Conservation (phyloP, 1,140 invertebrate genomes). For the Zophobas atratus region DNA sequence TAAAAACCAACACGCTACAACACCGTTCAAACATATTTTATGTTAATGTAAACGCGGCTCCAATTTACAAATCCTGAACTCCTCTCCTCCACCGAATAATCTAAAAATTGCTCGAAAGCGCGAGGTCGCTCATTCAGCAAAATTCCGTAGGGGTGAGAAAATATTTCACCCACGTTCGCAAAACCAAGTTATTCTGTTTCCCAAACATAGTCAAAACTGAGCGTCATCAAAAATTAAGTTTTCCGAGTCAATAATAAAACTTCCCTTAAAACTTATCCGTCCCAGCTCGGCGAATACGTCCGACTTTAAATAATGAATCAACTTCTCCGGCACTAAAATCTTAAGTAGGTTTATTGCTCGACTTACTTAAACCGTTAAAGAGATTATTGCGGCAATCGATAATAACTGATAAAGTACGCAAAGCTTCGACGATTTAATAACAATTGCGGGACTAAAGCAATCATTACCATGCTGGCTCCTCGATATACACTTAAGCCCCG, state of each 20-base stretch:
- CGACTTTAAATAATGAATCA: not conserved
- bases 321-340: not conserved
- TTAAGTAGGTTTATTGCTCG: not conserved
- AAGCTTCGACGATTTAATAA: not conserved
- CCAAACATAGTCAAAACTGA: not conserved
- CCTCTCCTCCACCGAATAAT: not conserved
- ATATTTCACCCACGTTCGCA: not conserved
- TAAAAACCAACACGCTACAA: too few species aligned
- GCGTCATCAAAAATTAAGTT: constrained; percentile 14
- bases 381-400: not conserved
- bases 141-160: not conserved
- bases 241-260: constrained; percentile 11
- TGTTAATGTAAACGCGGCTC: too few species aligned
- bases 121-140: too few species aligned
- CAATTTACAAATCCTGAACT: not conserved
- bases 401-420: not conserved
- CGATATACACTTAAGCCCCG: constrained; percentile 15
- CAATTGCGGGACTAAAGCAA: not conserved
- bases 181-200: not conserved
- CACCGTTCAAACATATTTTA: too few species aligned
- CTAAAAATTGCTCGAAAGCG: too few species aligned
- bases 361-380: constrained; percentile 1
- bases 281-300: not conserved
- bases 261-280: not conserved
- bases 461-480: not conserved